Base-by-base conservation (phyloP, 1,140 invertebrate species). In the Odontomachus brunneus region DNA sequence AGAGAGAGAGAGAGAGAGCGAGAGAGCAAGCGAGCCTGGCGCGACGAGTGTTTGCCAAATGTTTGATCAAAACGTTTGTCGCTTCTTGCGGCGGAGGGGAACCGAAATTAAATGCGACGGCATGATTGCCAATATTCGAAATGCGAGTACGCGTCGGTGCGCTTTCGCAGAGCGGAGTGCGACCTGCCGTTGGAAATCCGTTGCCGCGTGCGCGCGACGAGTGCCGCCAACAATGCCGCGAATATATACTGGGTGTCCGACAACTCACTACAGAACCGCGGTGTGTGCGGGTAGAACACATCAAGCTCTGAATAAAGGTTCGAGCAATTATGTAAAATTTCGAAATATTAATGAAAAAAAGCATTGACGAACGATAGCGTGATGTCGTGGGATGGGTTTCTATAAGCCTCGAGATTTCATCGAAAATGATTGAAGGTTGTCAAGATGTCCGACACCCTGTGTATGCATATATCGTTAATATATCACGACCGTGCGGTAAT, bases 11-110 rank as follows among this genome's bases (percentile, higher is more conserved):
- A 11, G 38, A 11, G 38, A 44, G 24, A 57, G 76, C 73, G 71
- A 53, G 66, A 69, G 86, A 63, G 72, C 72, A 84, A 75, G 84
- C 84, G 80, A 62, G 85, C 75, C 82, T 86, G 59, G 44, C 11
- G 65, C 83, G 83, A 92, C 88, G 91, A 94, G 91, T 93, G 92
- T 92, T 94, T 91, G 91, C 92, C 93, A 92, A 93, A 93, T 93
- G 92, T 94, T 93, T 93, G 92, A 93, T 93, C 91, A 90, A 91
- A 93, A 93, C 93, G 91, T 93, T 93, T 92, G 92, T 92, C 89
- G 89, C 89, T 93, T 92, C 91, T 91, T 87, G 84, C 71, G 86
- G 87, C 81, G 72, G 76, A 78, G 73, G 83, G 60, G 53, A 66
- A 65, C 87, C 86, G 84, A 93, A 93, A 93, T 93, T 93, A 92